Evolutionary conservation across 2,888 invertebrate species (phyloP).

Genomic region (Cetonia aurata): DNA sequence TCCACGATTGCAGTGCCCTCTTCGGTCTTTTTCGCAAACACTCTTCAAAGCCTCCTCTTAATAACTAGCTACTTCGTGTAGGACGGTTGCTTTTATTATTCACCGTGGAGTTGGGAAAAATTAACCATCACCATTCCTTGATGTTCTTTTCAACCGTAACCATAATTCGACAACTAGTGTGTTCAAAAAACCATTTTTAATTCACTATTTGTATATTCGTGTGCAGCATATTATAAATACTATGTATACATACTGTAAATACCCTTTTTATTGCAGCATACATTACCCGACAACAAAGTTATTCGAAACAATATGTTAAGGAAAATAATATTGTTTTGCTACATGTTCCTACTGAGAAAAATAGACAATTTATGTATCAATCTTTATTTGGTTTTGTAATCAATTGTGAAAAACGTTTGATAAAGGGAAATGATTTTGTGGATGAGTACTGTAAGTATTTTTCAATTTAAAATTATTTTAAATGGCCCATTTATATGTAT

Average conservation of each 20-base stretch:
- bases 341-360: conserved; percentile 49
- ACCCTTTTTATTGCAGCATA: conserved; percentile 51
- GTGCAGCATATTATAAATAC: not conserved
- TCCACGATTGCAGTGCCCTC: too few species aligned
- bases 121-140: too few species aligned
- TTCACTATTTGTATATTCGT: not conserved
- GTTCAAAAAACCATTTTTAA: too few species aligned
- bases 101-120: too few species aligned
- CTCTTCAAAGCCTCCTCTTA: too few species aligned
- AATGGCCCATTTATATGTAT: not conserved
- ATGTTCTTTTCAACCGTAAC: too few species aligned
- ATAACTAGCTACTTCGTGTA: too few species aligned
- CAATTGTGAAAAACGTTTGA: conserved; percentile 33
- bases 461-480: not conserved
- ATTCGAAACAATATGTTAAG: conserved; percentile 47
- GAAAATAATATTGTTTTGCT: conserved; percentile 54
- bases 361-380: conserved; percentile 24
- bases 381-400: conserved; percentile 46
- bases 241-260: not conserved
- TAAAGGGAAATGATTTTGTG: conserved; percentile 41
- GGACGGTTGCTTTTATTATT: too few species aligned
- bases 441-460: conserved; percentile 44
- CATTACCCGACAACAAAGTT: conserved; percentile 48
- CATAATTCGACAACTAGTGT: too few species aligned
- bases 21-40: too few species aligned